A percentile compares a stretch with the other conserved stretches of the same genome.
phyloP scores from a whole-genome alignment of 2,797 vertebrate genomes.

The Poliocrania exsul region DNA sequence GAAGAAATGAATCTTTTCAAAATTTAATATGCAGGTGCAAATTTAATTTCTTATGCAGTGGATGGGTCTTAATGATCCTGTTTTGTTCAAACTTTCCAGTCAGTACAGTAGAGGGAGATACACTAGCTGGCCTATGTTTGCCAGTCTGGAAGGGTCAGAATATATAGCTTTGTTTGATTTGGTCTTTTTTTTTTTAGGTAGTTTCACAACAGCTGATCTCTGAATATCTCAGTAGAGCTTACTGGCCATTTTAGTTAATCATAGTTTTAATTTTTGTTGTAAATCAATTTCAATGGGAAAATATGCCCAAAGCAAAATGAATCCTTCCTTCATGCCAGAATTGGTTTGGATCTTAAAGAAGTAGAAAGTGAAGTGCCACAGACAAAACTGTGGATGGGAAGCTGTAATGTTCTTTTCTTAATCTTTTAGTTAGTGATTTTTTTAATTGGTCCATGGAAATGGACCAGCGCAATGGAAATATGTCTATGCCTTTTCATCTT shows the following conservation, averaged over 20 bases:
- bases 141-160: neutral
- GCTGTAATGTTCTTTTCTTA: neutral
- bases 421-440: neutral
- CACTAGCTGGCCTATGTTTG: neutral
- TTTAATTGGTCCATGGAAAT: neutral
- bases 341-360: neutral
- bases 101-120: neutral
- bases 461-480: neutral
- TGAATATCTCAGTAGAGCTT: neutral
- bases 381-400: neutral
- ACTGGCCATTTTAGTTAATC: neutral
- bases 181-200: neutral
- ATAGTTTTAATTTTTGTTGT: neutral
- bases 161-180: neutral
- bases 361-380: neutral
- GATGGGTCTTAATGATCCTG: neutral
- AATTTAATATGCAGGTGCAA: neutral
- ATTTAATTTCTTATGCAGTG: neutral
- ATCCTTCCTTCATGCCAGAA: neutral
- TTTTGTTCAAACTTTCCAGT: neutral
- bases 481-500: neutral
- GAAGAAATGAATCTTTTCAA: neutral
- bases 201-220: neutral
- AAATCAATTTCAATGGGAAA: neutral
- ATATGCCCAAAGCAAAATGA: neutral